These are phyloP conservation scores for Phaethon lepturus DNA, from an alignment of 2,113 vertebrate species.

Conservation along the genomic window DNA sequence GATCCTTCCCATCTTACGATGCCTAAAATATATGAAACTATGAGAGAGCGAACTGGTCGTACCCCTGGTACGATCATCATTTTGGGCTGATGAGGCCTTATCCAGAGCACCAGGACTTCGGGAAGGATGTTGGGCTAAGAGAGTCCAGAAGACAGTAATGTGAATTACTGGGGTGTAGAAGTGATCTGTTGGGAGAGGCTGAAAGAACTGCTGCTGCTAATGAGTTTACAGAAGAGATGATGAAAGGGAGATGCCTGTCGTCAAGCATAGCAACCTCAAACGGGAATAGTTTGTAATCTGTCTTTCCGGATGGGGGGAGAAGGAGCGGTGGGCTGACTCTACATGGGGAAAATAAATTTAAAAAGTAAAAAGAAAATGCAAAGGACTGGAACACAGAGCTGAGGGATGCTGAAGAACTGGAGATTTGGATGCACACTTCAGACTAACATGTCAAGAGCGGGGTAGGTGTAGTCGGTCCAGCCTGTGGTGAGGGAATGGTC, in stretches of 20 bases:
- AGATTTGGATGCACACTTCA: rapidly evolving
- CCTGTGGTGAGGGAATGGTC: not conserved
- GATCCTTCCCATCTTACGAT: rapidly evolving
- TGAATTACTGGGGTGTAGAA: not conserved
- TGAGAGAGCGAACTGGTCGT: rapidly evolving
- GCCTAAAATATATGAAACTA: rapidly evolving
- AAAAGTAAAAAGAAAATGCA: not conserved
- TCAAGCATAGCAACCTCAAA: not conserved
- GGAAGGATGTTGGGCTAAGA: not conserved
- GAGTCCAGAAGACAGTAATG: no score
- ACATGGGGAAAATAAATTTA: not conserved
- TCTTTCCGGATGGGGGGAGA: no score
- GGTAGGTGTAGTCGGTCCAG: rapidly evolving
- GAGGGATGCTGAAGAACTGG: not conserved
- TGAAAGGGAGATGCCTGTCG: not conserved
- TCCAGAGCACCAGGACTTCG: not conserved
- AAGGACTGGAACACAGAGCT: not conserved
- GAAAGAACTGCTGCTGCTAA: not conserved
- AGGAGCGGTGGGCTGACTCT: not conserved
- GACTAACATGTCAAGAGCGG: rapidly evolving
- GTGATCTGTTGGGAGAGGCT: not conserved
- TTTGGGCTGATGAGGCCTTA: not conserved
- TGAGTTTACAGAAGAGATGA: not conserved
- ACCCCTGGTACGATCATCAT: not conserved
- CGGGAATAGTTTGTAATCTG: not conserved